phyloP scores from a whole-genome alignment of 2,888 invertebrate species.

The Polylopha cassiicola region DNA sequence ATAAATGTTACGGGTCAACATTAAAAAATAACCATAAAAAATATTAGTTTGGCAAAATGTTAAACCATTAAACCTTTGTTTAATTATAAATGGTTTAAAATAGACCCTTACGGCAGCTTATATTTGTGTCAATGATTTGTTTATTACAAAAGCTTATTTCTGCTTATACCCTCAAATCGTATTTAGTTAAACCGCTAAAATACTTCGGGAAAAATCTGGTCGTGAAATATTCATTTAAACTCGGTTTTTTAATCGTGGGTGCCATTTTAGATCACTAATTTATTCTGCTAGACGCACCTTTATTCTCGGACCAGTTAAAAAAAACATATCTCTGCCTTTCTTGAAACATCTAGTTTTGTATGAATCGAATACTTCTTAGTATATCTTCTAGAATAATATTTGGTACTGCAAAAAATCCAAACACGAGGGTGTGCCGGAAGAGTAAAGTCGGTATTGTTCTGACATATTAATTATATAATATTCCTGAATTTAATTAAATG shows the following conservation, averaged over 20 bases:
- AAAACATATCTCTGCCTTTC: conserved; percentile 28
- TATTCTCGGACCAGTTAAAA: conserved; percentile 29
- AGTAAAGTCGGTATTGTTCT: conserved; percentile 1
- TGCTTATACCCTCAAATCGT: too few relatives aligned
- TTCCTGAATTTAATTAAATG: not conserved
- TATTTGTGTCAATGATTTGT: too few relatives aligned
- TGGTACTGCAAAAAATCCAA: conserved; percentile 5
- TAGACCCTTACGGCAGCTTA: too few relatives aligned
- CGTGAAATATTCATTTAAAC: too few relatives aligned
- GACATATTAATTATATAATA: not conserved
- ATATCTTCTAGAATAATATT: conserved; percentile 14
- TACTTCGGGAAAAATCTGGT: too few relatives aligned
- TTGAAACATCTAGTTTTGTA: conserved; percentile 14
- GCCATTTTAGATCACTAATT: conserved; percentile 34
- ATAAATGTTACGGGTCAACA: conserved; percentile 4
- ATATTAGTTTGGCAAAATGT: too few relatives aligned
- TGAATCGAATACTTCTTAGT: conserved; percentile 17
- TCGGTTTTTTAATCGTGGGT: conserved; percentile 11
- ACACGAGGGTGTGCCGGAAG: not conserved
- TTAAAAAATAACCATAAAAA: too few relatives aligned
- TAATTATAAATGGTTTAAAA: too few relatives aligned
- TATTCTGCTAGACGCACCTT: conserved; percentile 17
- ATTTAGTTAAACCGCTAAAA: too few relatives aligned
- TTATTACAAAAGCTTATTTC: too few relatives aligned
- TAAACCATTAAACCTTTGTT: too few relatives aligned